Evolutionary conservation across 2,888 invertebrate genomes (phyloP), one percentile per base, ranked within the genome.

Genomic region (Dicycla oo): DNA sequence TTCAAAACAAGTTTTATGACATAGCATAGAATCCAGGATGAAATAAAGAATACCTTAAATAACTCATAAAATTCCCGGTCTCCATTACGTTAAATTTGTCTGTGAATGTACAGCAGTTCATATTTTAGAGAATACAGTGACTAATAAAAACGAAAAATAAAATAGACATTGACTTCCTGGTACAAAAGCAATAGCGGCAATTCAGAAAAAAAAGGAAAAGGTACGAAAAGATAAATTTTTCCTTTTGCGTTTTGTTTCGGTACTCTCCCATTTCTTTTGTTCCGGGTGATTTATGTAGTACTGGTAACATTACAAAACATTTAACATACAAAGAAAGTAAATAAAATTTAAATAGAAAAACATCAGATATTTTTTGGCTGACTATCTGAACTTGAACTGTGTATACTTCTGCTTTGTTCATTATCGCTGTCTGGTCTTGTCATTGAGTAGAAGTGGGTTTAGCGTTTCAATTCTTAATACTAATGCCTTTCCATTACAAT

Each of bases 231-330:
- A 87, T 86, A 87, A 81, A 88, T 87, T 88, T 86, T 85, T 88
- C 83, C 85, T 84, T 90, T 89, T 88, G 87, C 87, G 88, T 91
- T 91, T 89, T 89, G 87, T 88, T 88, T 88, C 86, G 81, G 81
- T 86, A 84, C 86, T 83, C 86, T 84, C 86, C 75, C 87, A 85
- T 88, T 89, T 87, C 89, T 89, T 89, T 91, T 91, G 90, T 90
- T 90, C 88, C 87, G 83, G 86, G 89, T 92, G 91, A 92, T 92
- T 92, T 92, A 92, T 92, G 89, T 88, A 91, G 89, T 91, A 91
- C 89, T 86, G 87, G 88, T 83, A 87, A 89, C 88, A 90, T 91
- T 90, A 91, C 91, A 90, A 91, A 91, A 91, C 91, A 91, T 91
- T 91, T 90, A 91, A 88, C 90, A 90, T 89, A 82, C 86, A 84